These are phyloP conservation scores for Tinamus guttatus DNA, from an alignment of 2,113 vertebrate species.

Conservation along the genomic window DNA sequence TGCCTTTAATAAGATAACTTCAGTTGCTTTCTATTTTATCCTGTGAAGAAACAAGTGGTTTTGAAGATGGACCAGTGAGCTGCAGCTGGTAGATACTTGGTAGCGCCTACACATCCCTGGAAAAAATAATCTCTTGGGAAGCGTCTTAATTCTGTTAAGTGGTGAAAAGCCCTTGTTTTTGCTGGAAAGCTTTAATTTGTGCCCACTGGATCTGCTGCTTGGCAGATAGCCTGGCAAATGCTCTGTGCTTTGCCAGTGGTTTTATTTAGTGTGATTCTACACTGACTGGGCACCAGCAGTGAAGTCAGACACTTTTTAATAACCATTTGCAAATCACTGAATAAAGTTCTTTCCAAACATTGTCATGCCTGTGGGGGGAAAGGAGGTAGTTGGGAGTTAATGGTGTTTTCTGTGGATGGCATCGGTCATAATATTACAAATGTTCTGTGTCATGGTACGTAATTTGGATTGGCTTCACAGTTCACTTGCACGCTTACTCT, in stretches of 20 bases:
- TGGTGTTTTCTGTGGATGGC: not conserved
- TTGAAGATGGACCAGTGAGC: not conserved
- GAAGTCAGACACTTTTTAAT: not conserved
- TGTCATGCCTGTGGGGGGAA: not conserved
- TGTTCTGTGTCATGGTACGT: not conserved
- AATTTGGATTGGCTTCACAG: not conserved
- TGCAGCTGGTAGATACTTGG: not conserved
- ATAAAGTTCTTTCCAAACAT: not conserved
- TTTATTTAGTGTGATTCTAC: not conserved
- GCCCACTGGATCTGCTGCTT: not conserved
- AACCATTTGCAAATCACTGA: not conserved
- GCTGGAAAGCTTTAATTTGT: not conserved
- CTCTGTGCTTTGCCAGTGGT: not conserved
- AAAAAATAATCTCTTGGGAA: not conserved
- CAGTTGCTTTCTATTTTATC: not conserved
- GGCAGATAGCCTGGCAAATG: accelerated
- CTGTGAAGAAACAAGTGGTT: not conserved
- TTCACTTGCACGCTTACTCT: not conserved
- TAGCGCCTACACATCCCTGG: not conserved
- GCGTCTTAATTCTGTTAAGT: not conserved
- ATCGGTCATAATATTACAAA: not conserved
- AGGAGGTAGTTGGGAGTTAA: not conserved
- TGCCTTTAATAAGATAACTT: not conserved
- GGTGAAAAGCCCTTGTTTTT: not conserved
- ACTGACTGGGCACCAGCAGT: not conserved